Conservation (phyloP, 2,113 vertebrate species). For the Himantopus leucocephalus region DNA sequence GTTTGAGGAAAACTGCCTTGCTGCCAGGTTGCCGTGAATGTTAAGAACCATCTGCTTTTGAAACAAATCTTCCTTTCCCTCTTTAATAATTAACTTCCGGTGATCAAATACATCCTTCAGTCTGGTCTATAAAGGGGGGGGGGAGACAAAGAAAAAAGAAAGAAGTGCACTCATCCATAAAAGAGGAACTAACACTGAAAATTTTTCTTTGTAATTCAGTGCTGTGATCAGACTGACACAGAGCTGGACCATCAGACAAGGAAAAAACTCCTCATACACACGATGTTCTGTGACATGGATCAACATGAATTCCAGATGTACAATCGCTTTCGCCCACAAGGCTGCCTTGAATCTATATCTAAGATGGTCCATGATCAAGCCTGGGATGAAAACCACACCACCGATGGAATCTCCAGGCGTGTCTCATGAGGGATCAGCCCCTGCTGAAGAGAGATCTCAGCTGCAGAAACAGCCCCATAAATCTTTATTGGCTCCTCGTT, state of each 20-base stretch:
- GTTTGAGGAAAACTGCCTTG: not conserved
- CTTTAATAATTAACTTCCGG: not conserved
- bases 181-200: not conserved
- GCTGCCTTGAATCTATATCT: not conserved
- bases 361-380: accelerated
- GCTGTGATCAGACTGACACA: not conserved
- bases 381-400: too few relatives aligned
- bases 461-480: not conserved
- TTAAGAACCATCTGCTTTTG: not conserved
- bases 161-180: not conserved
- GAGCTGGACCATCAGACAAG: not conserved
- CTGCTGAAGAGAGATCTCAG: not conserved
- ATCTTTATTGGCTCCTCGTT: not conserved
- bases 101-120: not conserved
- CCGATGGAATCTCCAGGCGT: not conserved
- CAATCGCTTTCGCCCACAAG: not conserved
- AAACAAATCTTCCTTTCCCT: not conserved
- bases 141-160: too few relatives aligned
- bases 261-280: too few relatives aligned
- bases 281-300: not conserved
- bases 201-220: not conserved
- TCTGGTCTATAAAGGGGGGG: not conserved
- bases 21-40: not conserved
- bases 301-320: not conserved
- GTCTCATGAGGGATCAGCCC: accelerated